phyloP scores from a whole-genome alignment of 2,113 vertebrate species.

The Ibidorhyncha struthersii region DNA sequence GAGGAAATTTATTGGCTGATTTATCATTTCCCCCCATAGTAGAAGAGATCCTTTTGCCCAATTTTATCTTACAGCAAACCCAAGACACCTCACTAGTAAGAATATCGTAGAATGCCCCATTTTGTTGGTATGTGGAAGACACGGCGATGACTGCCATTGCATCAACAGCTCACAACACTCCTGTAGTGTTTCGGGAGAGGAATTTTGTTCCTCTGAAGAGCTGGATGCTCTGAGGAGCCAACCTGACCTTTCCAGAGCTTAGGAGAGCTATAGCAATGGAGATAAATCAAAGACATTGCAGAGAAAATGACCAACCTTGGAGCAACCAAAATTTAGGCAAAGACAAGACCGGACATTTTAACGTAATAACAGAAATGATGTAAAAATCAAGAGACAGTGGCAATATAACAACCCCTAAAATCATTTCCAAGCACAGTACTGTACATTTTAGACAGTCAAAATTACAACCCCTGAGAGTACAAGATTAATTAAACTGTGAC shows the following conservation, averaged over 20 bases:
- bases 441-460: not conserved
- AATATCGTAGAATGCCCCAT: not conserved
- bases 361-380: not conserved
- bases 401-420: not conserved
- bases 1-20: not conserved
- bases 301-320: not conserved
- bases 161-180: not conserved
- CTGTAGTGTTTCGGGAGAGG: not conserved
- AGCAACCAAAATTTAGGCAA: not conserved
- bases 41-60: not conserved
- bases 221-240: not conserved
- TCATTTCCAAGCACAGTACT: not conserved
- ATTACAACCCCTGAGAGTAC: not conserved
- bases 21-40: not conserved
- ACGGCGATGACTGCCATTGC: not conserved
- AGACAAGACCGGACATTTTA: not conserved
- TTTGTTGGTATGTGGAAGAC: not conserved
- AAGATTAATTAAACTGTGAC: slow-evolving; percentile 13
- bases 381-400: not conserved
- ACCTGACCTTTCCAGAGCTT: not conserved
- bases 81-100: not conserved
- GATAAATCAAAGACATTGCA: not conserved
- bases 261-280: not conserved
- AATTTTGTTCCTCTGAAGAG: not conserved
- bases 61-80: not conserved